Evolutionary conservation across 2,113 vertebrate genomes (phyloP).

Genomic region (Cavia porcellus): DNA sequence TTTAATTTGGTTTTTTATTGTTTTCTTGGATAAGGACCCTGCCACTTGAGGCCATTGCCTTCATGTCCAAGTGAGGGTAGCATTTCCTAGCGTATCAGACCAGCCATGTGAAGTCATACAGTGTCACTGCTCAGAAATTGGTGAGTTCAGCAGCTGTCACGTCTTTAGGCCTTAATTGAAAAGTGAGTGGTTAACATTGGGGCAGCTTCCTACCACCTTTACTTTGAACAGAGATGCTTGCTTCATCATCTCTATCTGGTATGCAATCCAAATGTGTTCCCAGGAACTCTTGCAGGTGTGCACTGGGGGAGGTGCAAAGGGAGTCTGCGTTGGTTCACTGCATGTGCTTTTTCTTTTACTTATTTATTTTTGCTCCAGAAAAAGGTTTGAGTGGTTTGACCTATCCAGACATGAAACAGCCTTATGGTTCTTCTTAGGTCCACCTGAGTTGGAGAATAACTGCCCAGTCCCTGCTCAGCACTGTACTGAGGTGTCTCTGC

Average conservation of each 20-base stretch:
- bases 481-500: background rate
- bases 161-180: background rate
- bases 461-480: no score
- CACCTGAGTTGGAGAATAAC: background rate
- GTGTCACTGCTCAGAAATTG: background rate
- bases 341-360: background rate
- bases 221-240: background rate
- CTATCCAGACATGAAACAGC: background rate
- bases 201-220: background rate
- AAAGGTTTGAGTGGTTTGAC: background rate
- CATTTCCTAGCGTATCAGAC: background rate
- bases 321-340: background rate
- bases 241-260: background rate
- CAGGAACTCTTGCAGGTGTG: background rate
- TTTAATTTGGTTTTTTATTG: background rate
- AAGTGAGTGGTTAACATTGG: background rate
- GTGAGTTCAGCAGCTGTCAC: rapidly evolving
- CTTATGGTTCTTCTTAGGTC: background rate
- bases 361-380: background rate
- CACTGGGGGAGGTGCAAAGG: rapidly evolving
- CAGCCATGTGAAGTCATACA: no score
- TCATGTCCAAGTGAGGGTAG: background rate
- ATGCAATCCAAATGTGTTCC: background rate
- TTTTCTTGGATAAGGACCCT: background rate
- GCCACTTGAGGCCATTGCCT: background rate